Evolutionary conservation across 2,113 vertebrate species (phyloP).

Genomic region (Pangasianodon gigas): DNA sequence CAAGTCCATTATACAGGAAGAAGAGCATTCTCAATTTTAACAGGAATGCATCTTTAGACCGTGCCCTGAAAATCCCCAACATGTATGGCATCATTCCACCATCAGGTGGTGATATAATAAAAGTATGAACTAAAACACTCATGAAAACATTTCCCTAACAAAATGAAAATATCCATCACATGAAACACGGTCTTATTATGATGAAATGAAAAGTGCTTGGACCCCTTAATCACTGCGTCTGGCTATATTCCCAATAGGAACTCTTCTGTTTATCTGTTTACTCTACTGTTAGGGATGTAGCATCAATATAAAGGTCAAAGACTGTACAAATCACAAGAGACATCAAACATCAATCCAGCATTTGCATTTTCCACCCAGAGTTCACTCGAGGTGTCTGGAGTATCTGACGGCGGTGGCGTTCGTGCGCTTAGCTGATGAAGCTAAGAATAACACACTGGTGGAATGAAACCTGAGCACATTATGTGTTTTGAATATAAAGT

Average conservation of each 20-base stretch:
- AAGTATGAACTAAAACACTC: not conserved
- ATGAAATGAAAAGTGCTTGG: not conserved
- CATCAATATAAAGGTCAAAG: not conserved
- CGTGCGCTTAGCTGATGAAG: slow-evolving; percentile 4
- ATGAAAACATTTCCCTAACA: not conserved
- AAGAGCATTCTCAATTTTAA: too few species aligned
- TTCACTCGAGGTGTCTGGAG: not conserved
- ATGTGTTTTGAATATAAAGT: slow-evolving; percentile 13
- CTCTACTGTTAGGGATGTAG: not conserved
- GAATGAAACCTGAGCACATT: not conserved
- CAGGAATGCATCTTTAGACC: not conserved
- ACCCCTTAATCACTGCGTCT: not conserved
- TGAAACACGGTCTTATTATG: not conserved
- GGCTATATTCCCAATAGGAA: not conserved
- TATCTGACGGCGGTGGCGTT: not conserved
- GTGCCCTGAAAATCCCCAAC: not conserved
- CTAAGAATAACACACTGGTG: not conserved
- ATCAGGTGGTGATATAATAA: not conserved
- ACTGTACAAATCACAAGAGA: not conserved
- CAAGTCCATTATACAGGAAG: not conserved
- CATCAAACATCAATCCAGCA: not conserved
- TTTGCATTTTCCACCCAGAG: not conserved
- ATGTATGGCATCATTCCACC: not conserved
- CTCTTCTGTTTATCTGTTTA: not conserved
- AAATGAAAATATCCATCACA: not conserved